phyloP scores from a whole-genome alignment of 2,113 vertebrate genomes.

The Conger conger region DNA sequence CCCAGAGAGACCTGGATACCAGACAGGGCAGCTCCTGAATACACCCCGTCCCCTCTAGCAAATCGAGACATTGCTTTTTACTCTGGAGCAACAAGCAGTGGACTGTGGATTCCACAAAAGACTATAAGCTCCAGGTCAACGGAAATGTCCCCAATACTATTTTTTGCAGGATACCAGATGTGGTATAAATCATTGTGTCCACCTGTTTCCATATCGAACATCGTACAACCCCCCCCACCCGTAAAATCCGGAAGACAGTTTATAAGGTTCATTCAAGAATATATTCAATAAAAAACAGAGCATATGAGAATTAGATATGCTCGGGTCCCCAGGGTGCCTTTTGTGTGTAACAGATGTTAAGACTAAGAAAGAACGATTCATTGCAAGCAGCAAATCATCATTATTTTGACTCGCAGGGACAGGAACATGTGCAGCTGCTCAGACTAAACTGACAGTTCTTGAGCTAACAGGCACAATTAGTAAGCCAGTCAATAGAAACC shows the following conservation, averaged over 20 bases:
- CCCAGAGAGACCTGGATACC: neutral
- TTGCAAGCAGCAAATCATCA: slow-evolving; percentile 15
- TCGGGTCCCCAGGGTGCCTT: slow-evolving; percentile 3
- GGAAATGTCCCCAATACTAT: slow-evolving; percentile 29
- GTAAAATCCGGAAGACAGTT: neutral
- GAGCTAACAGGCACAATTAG: neutral
- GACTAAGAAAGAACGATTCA: neutral
- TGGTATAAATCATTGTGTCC: slow-evolving; percentile 9
- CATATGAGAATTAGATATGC: neutral
- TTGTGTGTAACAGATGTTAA: neutral
- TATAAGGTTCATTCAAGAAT: neutral
- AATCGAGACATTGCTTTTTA: neutral
- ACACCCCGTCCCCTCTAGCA: neutral
- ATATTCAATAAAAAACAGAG: neutral
- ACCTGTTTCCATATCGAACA: neutral
- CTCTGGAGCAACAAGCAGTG: neutral
- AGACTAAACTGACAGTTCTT: slow-evolving; percentile 3
- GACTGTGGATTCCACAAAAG: neutral
- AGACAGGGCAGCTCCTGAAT: neutral
- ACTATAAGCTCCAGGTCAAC: slow-evolving; percentile 7
- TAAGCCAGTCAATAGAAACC: neutral
- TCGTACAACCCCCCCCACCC: neutral
- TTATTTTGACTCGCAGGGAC: slow-evolving; percentile 19
- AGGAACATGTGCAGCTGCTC: slow-evolving; percentile 15
- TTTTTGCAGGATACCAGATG: slow-evolving; percentile 11